Conservation (phyloP, 2,888 invertebrate genomes). For the Masnerella sp. region DNA sequence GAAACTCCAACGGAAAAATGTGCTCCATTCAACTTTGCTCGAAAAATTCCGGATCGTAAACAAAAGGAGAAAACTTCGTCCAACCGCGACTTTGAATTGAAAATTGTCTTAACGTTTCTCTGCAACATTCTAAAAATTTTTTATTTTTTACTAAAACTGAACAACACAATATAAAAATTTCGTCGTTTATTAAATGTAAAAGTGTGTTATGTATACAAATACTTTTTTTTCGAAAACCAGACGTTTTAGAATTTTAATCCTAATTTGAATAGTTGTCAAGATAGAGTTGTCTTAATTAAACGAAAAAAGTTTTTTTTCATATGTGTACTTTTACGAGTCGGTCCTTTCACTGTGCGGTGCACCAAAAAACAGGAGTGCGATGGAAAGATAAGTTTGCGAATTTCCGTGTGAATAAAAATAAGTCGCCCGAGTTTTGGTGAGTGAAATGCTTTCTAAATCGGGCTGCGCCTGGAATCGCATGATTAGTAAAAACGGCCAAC, state of each 20-base stretch:
- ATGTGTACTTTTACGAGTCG: slow-evolving; percentile 12
- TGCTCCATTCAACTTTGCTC: not conserved
- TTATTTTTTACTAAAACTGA: no score
- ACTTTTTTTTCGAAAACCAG: no score
- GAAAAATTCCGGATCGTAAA: no score
- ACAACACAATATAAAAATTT: no score
- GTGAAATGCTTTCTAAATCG: slow-evolving; percentile 41
- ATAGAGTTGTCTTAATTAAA: slow-evolving; percentile 5
- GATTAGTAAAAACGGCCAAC: slow-evolving; percentile 49
- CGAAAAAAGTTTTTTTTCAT: slow-evolving; percentile 5
- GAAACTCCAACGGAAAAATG: slow-evolving; percentile 21
- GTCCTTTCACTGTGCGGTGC: slow-evolving; percentile 27
- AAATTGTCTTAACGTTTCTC: no score
- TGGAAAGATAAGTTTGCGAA: slow-evolving; percentile 19
- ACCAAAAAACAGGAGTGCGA: slow-evolving; percentile 19
- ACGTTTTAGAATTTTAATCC: no score
- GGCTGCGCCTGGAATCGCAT: slow-evolving; percentile 27
- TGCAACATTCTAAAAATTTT: no score
- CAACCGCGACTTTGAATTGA: no score
- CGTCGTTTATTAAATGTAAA: no score
- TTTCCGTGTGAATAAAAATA: slow-evolving; percentile 30
- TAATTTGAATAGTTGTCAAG: no score
- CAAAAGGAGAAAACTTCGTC: no score
- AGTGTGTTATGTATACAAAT: no score
- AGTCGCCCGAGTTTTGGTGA: slow-evolving; percentile 7